These are phyloP conservation scores for Macroramphosus scolopax DNA, from an alignment of 2,797 vertebrate genomes.

Conservation along the genomic window DNA sequence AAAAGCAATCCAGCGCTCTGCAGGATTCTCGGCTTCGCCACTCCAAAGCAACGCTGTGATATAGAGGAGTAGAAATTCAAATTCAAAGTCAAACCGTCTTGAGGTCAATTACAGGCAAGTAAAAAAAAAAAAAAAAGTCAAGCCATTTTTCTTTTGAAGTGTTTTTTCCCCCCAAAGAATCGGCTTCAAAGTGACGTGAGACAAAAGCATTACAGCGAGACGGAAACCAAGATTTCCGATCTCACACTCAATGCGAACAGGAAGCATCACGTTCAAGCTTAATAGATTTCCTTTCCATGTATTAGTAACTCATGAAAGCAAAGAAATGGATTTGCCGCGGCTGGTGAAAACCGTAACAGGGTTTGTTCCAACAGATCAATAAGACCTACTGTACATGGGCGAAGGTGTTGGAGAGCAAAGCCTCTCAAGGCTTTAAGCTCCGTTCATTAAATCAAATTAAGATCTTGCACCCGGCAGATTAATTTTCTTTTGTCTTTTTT, in stretches of 20 bases:
- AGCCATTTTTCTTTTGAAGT: conserved; percentile 25
- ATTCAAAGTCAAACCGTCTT: conserved; percentile 4
- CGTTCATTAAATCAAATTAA: conserved; percentile 80
- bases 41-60: no score
- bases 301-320: conserved; percentile 69
- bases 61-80: no score
- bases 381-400: conserved; percentile 67
- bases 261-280: conserved; percentile 70
- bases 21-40: no score
- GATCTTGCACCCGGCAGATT: conserved; percentile 77
- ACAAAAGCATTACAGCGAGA: conserved; percentile 51
- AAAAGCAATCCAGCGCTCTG: no score
- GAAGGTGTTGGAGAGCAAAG: conserved; percentile 62
- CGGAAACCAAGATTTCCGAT: conserved; percentile 65
- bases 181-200: conserved; percentile 41
- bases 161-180: conserved; percentile 12
- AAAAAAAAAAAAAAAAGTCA: conserved; percentile 17
- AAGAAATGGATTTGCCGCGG: conserved; percentile 73
- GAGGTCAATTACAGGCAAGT: conserved; percentile 5
- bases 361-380: conserved; percentile 76
- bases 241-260: conserved; percentile 61
- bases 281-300: conserved; percentile 69
- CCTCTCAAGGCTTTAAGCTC: conserved; percentile 64
- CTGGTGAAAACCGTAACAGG: conserved; percentile 70
- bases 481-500: conserved; percentile 66